phyloP scores from a whole-genome alignment of 2,797 vertebrate genomes.

The Micromesistius poutassou region DNA sequence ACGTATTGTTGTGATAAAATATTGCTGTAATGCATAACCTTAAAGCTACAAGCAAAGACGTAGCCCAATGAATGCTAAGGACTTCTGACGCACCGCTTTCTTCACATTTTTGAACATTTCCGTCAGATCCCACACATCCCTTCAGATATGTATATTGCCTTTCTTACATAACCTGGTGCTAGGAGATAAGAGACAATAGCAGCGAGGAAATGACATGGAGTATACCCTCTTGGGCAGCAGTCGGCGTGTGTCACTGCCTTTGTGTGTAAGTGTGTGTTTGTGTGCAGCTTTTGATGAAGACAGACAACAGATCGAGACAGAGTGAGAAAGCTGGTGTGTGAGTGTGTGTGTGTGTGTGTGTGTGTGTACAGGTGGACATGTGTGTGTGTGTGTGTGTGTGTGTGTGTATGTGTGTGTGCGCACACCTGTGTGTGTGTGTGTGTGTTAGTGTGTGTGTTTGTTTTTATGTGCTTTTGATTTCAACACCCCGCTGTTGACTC shows the following conservation, averaged over 20 bases:
- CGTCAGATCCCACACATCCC: slow-evolving; percentile 3
- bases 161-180: slow-evolving; percentile 45
- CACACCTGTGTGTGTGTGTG: slow-evolving; percentile 6
- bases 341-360: slow-evolving; percentile 21
- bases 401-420: slow-evolving; percentile 12
- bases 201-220: slow-evolving; percentile 56
- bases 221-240: slow-evolving; percentile 46
- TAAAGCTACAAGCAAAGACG: neutral
- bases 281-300: neutral
- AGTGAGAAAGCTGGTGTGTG: slow-evolving; percentile 18
- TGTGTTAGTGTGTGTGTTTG: slow-evolving; percentile 20
- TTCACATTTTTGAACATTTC: neutral
- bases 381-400: slow-evolving; percentile 15
- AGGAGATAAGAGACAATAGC: slow-evolving; percentile 45
- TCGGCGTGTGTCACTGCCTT: slow-evolving; percentile 39
- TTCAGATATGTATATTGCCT: slow-evolving; percentile 53
- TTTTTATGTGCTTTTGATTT: slow-evolving; percentile 42
- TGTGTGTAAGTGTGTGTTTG: neutral
- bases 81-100: neutral
- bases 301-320: neutral
- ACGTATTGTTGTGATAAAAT: no score
- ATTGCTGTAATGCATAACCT: neutral
- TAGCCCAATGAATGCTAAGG: no score
- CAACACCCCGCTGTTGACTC: slow-evolving; percentile 53
- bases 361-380: neutral